Conservation (phyloP, 1,140 invertebrate genomes). For the Bombus difficillimus region DNA sequence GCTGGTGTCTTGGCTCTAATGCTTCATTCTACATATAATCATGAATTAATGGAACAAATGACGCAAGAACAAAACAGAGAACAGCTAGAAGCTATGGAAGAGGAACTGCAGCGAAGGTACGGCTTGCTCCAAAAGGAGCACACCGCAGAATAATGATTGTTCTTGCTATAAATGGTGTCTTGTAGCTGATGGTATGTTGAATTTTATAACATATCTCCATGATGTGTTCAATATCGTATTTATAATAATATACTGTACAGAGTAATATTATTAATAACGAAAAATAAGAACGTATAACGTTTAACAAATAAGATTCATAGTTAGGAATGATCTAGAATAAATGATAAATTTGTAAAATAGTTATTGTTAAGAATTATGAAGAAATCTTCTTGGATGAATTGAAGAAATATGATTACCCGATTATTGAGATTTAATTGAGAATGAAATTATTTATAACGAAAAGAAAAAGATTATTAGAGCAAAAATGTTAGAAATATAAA, state of each 20-base stretch:
- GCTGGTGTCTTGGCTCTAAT: conserved; percentile 96
- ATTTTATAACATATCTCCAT: background rate
- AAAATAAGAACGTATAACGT: background rate
- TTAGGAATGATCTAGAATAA: background rate
- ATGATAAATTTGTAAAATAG: background rate
- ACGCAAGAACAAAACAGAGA: conserved; percentile 80
- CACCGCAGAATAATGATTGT: conserved; percentile 47
- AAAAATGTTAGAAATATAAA: background rate
- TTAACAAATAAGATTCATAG: no score
- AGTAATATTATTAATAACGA: background rate
- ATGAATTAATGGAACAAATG: conserved; percentile 92
- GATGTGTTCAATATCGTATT: conserved; percentile 17
- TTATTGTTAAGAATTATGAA: background rate
- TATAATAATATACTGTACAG: conserved; percentile 1
- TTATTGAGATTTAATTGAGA: background rate
- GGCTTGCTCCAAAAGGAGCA: conserved; percentile 71
- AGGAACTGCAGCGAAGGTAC: conserved; percentile 78
- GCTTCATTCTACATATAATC: conserved; percentile 97
- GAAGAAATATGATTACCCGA: background rate
- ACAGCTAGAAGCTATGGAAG: conserved; percentile 80
- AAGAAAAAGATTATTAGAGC: background rate
- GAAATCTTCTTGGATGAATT: background rate
- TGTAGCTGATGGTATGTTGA: background rate
- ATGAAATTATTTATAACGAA: background rate
- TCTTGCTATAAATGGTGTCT: background rate